Conservation (phyloP, 2,797 vertebrate genomes). For the Pantherophis alleghaniensis region DNA sequence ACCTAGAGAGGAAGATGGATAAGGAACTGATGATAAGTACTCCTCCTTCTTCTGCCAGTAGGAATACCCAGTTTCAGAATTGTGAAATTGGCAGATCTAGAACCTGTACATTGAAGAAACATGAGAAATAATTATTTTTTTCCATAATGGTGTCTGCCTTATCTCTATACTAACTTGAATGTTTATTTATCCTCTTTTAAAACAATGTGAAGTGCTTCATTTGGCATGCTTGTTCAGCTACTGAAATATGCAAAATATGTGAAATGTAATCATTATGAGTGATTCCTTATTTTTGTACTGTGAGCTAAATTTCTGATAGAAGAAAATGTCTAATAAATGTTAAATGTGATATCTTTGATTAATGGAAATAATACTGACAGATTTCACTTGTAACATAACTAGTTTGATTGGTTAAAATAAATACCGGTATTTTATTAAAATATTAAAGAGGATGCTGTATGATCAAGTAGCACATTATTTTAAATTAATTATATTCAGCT, state of each 20-base stretch:
- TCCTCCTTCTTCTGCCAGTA: background rate
- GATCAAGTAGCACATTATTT: background rate
- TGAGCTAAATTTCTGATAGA: background rate
- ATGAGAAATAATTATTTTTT: background rate
- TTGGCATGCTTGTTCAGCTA: background rate
- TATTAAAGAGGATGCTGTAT: background rate
- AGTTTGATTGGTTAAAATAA: background rate
- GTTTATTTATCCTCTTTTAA: constrained; percentile 8
- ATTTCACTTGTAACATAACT: background rate
- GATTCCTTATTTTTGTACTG: constrained; percentile 6
- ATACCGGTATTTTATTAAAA: background rate
- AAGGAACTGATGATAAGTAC: background rate
- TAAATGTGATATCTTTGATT: background rate
- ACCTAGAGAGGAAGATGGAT: background rate
- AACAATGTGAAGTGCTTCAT: background rate
- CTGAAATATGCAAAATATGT: constrained; percentile 5
- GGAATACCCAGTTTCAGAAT: background rate
- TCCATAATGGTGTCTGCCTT: background rate
- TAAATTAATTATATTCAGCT: background rate
- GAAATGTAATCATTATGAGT: background rate
- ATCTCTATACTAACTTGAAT: background rate
- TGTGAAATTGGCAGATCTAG: background rate
- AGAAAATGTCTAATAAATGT: background rate
- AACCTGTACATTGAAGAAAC: background rate
- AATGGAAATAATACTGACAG: background rate